A percentile compares a stretch with the other conserved stretches of the same genome.
Conservation (phyloP, 2,113 vertebrate genomes). For the Fulica atra region DNA sequence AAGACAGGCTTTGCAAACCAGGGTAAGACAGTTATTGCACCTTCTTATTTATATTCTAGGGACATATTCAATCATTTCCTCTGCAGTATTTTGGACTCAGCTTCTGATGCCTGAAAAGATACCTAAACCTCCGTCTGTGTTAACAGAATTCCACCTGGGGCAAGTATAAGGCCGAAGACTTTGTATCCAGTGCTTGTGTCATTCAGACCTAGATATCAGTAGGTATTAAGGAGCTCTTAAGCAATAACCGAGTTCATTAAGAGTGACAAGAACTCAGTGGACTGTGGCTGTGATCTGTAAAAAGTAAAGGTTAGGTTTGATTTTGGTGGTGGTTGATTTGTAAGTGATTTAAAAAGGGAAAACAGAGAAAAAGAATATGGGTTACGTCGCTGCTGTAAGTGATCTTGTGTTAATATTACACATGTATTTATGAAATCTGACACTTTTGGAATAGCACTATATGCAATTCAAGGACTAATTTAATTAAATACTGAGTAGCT, state of each 20-base stretch:
- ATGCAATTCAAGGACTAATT: neutral
- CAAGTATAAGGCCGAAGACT: neutral
- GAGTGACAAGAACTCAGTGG: neutral
- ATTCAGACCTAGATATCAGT: neutral
- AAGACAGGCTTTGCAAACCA: neutral
- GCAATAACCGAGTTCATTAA: neutral
- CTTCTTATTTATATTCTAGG: constrained; percentile 15
- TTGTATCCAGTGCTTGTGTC: neutral
- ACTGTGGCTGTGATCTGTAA: neutral
- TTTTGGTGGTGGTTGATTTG: neutral
- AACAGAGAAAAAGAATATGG: neutral
- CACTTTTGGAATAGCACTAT: neutral
- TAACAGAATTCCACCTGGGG: neutral
- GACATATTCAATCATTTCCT: neutral
- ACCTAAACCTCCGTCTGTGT: neutral
- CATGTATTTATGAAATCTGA: neutral
- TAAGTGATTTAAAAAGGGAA: neutral
- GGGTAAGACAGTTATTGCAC: neutral
- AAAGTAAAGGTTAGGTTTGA: neutral
- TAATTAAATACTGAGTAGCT: neutral
- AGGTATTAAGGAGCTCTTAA: neutral
- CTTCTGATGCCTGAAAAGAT: neutral
- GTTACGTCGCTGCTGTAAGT: neutral
- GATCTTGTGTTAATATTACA: neutral
- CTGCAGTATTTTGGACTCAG: neutral